Evolutionary conservation across 2,113 vertebrate species (phyloP).

Genomic region (Dicaeum eximium): DNA sequence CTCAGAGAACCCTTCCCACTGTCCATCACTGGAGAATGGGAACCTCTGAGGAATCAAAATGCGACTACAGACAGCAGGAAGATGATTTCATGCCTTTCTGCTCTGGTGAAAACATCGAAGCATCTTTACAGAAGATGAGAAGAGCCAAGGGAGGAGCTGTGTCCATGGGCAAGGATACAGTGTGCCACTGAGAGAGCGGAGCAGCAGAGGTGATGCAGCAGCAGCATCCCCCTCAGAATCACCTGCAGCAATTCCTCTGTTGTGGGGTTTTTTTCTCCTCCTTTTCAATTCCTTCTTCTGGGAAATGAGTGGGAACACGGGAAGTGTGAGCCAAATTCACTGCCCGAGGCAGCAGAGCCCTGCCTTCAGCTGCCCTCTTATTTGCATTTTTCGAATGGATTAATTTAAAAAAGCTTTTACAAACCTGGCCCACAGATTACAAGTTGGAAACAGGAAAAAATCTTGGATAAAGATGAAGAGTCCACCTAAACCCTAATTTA

Average conservation of each 20-base stretch:
- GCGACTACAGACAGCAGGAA: background rate
- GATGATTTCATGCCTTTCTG: background rate
- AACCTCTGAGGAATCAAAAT: background rate
- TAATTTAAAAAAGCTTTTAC: background rate
- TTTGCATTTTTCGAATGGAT: background rate
- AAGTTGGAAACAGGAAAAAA: background rate
- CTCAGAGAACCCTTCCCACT: background rate
- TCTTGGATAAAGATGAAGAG: background rate
- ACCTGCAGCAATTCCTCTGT: background rate
- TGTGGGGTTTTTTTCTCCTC: background rate
- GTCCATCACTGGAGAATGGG: background rate
- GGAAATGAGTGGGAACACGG: background rate
- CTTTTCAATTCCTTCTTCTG: background rate
- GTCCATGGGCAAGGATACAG: background rate
- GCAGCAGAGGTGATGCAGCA: background rate
- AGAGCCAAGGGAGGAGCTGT: background rate
- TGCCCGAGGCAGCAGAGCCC: background rate
- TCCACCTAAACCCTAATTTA: background rate
- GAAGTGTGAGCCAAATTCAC: background rate
- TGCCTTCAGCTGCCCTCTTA: background rate
- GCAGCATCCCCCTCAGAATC: background rate
- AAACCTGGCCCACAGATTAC: background rate
- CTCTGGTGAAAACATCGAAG: accelerated
- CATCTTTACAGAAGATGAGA: background rate
- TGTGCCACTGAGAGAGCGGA: accelerated